Conservation (phyloP, 2,113 vertebrate species). For the Heterotilapia buettikoferi region DNA sequence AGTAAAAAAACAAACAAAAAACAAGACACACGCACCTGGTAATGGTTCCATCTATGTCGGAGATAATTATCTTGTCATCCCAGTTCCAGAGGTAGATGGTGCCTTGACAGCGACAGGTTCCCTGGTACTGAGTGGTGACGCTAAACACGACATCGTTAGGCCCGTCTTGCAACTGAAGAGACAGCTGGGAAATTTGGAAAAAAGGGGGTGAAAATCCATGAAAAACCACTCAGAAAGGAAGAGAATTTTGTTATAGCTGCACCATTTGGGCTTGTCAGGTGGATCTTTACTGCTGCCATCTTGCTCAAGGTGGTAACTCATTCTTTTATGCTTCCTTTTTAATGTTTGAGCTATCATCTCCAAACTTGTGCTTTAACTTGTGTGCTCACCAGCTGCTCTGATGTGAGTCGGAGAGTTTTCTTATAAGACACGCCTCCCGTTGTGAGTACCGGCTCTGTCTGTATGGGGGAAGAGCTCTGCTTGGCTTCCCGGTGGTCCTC, state of each 20-base stretch:
- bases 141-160: slow-evolving; percentile 92
- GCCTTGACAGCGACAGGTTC: slow-evolving; percentile 93
- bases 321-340: neutral
- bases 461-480: slow-evolving; percentile 57
- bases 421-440: slow-evolving; percentile 81
- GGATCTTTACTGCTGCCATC: neutral
- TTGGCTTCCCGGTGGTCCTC: slow-evolving; percentile 79
- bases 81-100: slow-evolving; percentile 98
- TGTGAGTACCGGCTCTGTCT: slow-evolving; percentile 52
- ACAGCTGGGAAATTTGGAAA: slow-evolving; percentile 70
- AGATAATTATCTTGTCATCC: slow-evolving; percentile 96
- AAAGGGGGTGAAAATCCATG: neutral
- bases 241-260: neutral
- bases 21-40: slow-evolving; percentile 76
- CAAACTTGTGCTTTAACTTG: neutral
- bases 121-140: slow-evolving; percentile 97
- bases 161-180: slow-evolving; percentile 88
- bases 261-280: neutral
- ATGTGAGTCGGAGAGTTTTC: slow-evolving; percentile 90
- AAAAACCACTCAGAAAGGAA: neutral
- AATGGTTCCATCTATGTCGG: slow-evolving; percentile 97
- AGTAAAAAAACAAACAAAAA: fast-evolving
- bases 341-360: neutral
- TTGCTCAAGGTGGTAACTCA: neutral
- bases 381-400: slow-evolving; percentile 88